Percentiles rank a stretch among this genome's conserved stretches.
phyloP scores from a whole-genome alignment of 2,797 vertebrate species.

The Ceryle rudis region DNA sequence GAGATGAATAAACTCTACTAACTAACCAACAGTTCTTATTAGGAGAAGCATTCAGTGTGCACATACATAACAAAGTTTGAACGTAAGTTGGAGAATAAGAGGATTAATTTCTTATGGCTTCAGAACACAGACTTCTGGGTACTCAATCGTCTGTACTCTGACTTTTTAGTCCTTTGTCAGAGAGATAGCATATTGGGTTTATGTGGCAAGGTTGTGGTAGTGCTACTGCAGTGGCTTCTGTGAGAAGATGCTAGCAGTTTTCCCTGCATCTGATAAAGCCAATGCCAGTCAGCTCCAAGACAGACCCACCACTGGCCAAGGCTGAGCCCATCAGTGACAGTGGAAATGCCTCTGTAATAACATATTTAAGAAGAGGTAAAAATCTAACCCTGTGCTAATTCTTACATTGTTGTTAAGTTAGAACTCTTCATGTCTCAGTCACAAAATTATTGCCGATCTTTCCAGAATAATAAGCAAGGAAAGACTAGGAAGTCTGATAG shows the following conservation, averaged over 20 bases:
- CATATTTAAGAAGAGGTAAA: background rate
- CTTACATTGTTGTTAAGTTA: background rate
- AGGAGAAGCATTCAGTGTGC: background rate
- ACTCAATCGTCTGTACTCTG: background rate
- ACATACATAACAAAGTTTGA: background rate
- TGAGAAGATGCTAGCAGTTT: background rate
- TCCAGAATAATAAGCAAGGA: background rate
- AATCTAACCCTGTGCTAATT: background rate
- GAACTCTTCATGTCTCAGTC: background rate
- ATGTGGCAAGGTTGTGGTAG: fast-evolving
- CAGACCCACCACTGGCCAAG: fast-evolving
- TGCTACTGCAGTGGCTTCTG: background rate
- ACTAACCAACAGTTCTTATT: background rate
- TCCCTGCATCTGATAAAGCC: fast-evolving
- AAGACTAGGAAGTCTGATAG: background rate
- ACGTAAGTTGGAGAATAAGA: background rate
- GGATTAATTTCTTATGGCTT: background rate
- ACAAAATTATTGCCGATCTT: background rate
- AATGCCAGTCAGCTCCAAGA: background rate
- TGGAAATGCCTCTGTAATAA: background rate
- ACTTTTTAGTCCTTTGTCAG: background rate
- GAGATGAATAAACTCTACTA: background rate
- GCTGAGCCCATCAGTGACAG: fast-evolving
- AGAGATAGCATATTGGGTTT: background rate
- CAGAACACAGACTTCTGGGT: background rate